Conservation (phyloP, 2,113 vertebrate species). For the Pachypanchax playfairii region DNA sequence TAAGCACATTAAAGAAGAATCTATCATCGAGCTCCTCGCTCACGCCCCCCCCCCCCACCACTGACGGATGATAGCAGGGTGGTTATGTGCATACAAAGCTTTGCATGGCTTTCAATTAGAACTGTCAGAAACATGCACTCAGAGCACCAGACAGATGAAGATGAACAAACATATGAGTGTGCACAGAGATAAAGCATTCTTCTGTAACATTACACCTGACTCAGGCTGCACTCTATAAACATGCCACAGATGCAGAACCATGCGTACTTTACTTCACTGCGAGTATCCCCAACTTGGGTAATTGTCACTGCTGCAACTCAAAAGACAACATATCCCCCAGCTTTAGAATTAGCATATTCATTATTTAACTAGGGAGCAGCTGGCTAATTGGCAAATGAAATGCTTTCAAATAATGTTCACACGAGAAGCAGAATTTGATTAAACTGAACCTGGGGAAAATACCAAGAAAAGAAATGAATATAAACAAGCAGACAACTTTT, state of each 20-base stretch:
- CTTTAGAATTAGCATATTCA: conserved; percentile 76
- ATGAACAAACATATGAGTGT: conserved; percentile 59
- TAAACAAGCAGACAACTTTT: conserved; percentile 37
- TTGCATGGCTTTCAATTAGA: conserved; percentile 64
- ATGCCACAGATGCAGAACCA: conserved; percentile 10
- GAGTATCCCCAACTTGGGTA: conserved; percentile 55
- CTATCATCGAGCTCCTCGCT: conserved; percentile 45
- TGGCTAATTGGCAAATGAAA: conserved; percentile 78
- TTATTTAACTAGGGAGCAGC: conserved; percentile 72
- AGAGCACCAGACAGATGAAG: conserved; percentile 49
- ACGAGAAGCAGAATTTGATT: conserved; percentile 71
- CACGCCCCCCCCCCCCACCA: not conserved
- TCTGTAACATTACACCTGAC: conserved; percentile 17
- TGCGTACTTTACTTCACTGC: conserved; percentile 16
- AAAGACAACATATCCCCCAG: conserved; percentile 71
- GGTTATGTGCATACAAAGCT: conserved; percentile 41
- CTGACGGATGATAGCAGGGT: conserved; percentile 50
- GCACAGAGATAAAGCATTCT: conserved; percentile 23
- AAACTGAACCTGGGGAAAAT: conserved; percentile 68
- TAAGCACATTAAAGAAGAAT: conserved; percentile 57
- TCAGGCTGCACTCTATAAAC: conserved; percentile 4
- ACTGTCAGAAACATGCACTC: conserved; percentile 47
- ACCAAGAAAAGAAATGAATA: conserved; percentile 54
- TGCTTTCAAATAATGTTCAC: conserved; percentile 69
- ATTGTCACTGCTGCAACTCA: conserved; percentile 62